A percentile compares a stretch with the other conserved stretches of the same genome.
phyloP scores from a whole-genome alignment of 1,140 invertebrate species.

The Solen grandis region DNA sequence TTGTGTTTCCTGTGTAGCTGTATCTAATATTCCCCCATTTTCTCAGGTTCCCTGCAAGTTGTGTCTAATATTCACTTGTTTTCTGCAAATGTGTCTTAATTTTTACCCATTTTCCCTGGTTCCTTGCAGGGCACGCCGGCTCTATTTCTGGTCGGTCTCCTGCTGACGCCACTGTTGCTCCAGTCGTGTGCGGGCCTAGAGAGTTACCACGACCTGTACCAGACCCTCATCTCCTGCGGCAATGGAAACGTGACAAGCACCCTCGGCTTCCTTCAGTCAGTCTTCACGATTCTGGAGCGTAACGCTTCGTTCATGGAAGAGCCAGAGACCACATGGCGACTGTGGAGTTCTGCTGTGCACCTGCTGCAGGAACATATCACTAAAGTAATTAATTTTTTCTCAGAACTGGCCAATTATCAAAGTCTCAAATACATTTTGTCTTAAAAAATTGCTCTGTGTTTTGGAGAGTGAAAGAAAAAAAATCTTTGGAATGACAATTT shows the following conservation, averaged over 20 bases:
- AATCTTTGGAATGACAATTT: no score
- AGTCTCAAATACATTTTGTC: no score
- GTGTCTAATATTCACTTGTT: no score
- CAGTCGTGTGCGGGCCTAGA: constrained; percentile 44
- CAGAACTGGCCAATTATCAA: background rate
- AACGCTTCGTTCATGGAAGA: constrained; percentile 56
- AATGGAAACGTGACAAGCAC: constrained; percentile 60
- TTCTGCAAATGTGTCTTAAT: no score
- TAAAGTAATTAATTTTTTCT: constrained; percentile 66
- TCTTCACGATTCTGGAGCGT: constrained; percentile 66
- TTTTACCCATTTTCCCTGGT: no score
- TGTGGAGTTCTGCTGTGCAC: constrained; percentile 71
- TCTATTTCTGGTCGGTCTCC: constrained; percentile 69
- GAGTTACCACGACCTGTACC: constrained; percentile 70
- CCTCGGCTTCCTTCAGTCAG: constrained; percentile 72
- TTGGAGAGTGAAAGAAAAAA: no score
- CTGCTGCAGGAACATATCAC: constrained; percentile 66
- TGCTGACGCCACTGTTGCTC: constrained; percentile 67
- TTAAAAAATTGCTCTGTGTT: no score
- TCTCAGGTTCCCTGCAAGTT: no score
- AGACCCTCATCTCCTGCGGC: constrained; percentile 64
- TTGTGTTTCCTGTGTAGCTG: no score
- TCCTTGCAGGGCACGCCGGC: constrained; percentile 73
- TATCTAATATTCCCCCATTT: no score
- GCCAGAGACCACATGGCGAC: constrained; percentile 67